phyloP scores from a whole-genome alignment of 2,113 vertebrate genomes.

The Chaetops frenatus region DNA sequence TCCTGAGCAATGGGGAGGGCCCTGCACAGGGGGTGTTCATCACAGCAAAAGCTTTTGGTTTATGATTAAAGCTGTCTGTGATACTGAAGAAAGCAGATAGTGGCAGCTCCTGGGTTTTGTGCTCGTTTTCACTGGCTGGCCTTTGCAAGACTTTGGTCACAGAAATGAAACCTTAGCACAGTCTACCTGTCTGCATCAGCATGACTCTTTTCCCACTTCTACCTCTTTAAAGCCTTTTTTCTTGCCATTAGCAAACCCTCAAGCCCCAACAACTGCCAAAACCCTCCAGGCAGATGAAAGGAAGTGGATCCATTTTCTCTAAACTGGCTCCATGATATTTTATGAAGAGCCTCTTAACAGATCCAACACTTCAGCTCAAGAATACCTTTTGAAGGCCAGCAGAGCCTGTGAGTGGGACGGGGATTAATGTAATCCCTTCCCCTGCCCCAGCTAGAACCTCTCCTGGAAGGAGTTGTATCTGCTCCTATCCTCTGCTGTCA shows the following conservation, averaged over 20 bases:
- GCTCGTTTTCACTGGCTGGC: not conserved
- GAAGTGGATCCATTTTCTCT: slow-evolving; percentile 77
- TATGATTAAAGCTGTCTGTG: not conserved
- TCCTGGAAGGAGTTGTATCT: slow-evolving; percentile 67
- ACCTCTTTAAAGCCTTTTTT: slow-evolving; percentile 43
- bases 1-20: not conserved
- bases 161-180: not conserved
- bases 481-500: slow-evolving; percentile 11
- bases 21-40: not conserved
- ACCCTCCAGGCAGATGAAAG: slow-evolving; percentile 74
- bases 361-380: slow-evolving; percentile 67
- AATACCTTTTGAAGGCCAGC: slow-evolving; percentile 75
- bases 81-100: not conserved
- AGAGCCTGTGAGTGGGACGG: slow-evolving; percentile 38
- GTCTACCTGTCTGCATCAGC: not conserved
- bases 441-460: slow-evolving; percentile 28
- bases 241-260: slow-evolving; percentile 53
- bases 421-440: slow-evolving; percentile 67
- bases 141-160: not conserved
- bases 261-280: slow-evolving; percentile 19
- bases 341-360: slow-evolving; percentile 78
- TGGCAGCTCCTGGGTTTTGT: not conserved
- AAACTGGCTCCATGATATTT: slow-evolving; percentile 68
- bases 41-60: not conserved
- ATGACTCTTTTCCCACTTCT: not conserved